These are phyloP conservation scores for Mormyrus hasselquistii DNA, from an alignment of 2,797 vertebrate genomes.

Conservation along the genomic window DNA sequence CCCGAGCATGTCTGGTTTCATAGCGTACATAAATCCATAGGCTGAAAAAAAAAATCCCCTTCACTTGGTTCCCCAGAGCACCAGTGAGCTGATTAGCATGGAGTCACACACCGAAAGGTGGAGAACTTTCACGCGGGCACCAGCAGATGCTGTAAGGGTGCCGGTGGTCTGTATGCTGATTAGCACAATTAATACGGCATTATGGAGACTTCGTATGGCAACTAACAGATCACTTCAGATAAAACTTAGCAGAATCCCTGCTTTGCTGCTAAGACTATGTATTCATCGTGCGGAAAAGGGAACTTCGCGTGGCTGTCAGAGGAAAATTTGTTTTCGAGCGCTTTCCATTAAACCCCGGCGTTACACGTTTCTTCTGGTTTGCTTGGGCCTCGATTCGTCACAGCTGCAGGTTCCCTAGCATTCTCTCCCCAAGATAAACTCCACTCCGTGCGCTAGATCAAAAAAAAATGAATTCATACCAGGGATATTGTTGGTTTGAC, in stretches of 20 bases:
- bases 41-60: constrained; percentile 22
- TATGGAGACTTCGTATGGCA: neutral
- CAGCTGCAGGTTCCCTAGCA: neutral
- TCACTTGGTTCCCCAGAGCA: neutral
- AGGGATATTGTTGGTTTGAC: neutral
- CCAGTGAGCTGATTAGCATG: neutral
- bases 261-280: neutral
- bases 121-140: constrained; percentile 1
- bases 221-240: neutral
- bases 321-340: neutral
- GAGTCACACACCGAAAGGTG: neutral
- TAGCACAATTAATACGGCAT: neutral
- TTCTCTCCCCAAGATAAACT: neutral
- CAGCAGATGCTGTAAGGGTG: neutral
- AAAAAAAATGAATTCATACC: neutral
- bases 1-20: constrained; percentile 21
- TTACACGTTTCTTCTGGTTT: neutral
- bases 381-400: neutral
- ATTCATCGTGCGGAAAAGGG: neutral
- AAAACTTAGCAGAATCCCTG: neutral
- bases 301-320: neutral
- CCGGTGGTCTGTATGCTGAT: neutral
- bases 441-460: neutral
- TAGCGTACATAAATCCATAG: neutral
- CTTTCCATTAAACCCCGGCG: neutral